Conservation (phyloP, 2,113 vertebrate genomes). For the Leucoraja erinaceus region DNA sequence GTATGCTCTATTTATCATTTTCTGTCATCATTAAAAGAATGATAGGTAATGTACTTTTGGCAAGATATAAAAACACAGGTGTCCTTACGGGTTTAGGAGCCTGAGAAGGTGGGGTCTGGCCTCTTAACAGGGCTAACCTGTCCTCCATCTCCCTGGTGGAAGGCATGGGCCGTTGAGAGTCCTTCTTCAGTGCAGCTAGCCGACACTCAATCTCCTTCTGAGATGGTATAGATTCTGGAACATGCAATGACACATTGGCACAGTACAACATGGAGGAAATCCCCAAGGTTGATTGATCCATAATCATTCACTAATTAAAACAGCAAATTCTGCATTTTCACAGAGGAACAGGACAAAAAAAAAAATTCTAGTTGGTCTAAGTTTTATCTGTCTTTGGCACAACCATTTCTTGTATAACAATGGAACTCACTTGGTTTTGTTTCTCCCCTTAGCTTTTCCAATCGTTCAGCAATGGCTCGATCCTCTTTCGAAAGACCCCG, state of each 20-base stretch:
- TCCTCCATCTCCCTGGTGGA: conserved; percentile 76
- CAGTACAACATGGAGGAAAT: background rate
- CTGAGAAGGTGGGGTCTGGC: conserved; percentile 60
- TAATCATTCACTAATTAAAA: background rate
- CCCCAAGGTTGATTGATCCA: background rate
- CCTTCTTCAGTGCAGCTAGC: conserved; percentile 71
- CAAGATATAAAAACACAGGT: background rate
- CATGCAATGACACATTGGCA: conserved; percentile 35
- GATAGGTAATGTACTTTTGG: background rate
- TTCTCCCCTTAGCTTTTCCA: conserved; percentile 80
- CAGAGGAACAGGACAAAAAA: background rate
- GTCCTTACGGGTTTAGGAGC: conserved; percentile 61
- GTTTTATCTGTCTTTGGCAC: background rate
- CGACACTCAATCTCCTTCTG: conserved; percentile 82
- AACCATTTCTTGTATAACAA: background rate
- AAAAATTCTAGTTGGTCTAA: background rate
- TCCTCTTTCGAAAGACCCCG: conserved; percentile 71
- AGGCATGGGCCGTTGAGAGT: conserved; percentile 58
- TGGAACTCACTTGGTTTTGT: conserved; percentile 71
- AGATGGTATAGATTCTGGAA: conserved; percentile 71
- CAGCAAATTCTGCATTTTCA: background rate
- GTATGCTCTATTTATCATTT: background rate
- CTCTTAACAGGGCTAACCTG: conserved; percentile 73
- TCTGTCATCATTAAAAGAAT: background rate
- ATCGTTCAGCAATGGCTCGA: conserved; percentile 74